phyloP scores from a whole-genome alignment of 1,140 invertebrate genomes.

The Maniola jurtina region DNA sequence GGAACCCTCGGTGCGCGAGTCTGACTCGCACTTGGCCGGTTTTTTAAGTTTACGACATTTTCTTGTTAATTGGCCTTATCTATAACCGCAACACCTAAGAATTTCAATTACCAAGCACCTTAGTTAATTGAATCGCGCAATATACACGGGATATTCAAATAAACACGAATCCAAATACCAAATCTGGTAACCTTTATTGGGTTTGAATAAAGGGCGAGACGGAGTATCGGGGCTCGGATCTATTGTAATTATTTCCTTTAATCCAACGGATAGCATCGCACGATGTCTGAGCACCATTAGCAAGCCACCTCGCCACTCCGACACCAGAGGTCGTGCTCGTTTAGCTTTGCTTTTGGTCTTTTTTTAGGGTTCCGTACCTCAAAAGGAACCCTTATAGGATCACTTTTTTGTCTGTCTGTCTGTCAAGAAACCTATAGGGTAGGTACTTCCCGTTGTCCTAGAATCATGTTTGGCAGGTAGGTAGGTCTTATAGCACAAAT shows the following conservation, averaged over 20 bases:
- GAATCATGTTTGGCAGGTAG: too few species aligned
- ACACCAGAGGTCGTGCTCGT: constrained; percentile 1
- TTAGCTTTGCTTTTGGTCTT: neutral
- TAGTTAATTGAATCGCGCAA: constrained; percentile 19
- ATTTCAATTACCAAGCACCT: neutral
- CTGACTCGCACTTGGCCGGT: too few species aligned
- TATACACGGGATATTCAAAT: constrained; percentile 22
- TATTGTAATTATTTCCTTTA: constrained; percentile 37
- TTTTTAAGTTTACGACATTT: too few species aligned
- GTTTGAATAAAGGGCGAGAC: constrained; percentile 28
- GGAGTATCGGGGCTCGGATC: constrained; percentile 25
- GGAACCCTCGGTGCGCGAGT: too few species aligned
- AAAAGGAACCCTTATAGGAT: too few species aligned
- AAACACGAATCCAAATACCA: constrained; percentile 27
- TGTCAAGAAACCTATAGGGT: too few species aligned
- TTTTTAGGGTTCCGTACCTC: too few species aligned
- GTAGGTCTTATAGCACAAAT: too few species aligned
- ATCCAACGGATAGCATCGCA: constrained; percentile 14
- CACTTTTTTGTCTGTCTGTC: too few species aligned
- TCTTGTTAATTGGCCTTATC: constrained; percentile 5
- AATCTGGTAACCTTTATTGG: constrained; percentile 26
- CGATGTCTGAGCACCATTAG: constrained; percentile 11
- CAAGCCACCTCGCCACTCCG: constrained; percentile 4
- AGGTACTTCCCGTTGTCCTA: too few species aligned
- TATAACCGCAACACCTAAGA: neutral